Evolutionary conservation across 2,888 invertebrate genomes (phyloP).

Genomic region (Lycocerus yunnanus): DNA sequence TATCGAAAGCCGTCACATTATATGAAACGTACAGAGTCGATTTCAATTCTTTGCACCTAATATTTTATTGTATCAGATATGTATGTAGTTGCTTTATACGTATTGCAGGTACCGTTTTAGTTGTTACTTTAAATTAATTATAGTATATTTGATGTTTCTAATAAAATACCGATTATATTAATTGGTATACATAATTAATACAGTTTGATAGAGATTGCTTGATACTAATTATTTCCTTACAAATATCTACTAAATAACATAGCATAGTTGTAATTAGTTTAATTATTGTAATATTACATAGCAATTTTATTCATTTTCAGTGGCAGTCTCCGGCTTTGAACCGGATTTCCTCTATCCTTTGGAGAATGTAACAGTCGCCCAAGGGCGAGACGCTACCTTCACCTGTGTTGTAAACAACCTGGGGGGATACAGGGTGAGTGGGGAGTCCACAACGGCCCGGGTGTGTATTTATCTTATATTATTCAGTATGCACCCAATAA

Average conservation of each 20-base stretch:
- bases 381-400: constrained; percentile 82
- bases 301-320: constrained; percentile 44
- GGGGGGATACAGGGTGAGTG: constrained; percentile 87
- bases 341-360: constrained; percentile 80
- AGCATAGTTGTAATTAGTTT: not conserved
- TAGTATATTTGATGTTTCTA: not conserved
- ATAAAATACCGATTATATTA: not conserved
- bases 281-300: constrained; percentile 19
- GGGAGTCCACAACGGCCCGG: constrained; percentile 82
- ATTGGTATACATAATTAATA: not conserved
- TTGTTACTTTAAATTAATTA: not conserved
- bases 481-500: constrained; percentile 27
- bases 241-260: not conserved
- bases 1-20: not conserved
- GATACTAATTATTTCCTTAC: not conserved
- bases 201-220: too few species aligned
- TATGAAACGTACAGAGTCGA: not conserved
- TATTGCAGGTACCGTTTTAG: not conserved
- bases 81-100: not conserved
- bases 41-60: not conserved
- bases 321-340: constrained; percentile 74
- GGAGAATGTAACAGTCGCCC: constrained; percentile 83
- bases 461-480: constrained; percentile 68
- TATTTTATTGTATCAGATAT: too few species aligned
- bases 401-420: constrained; percentile 86